phyloP scores from a whole-genome alignment of 2,888 invertebrate genomes.

The Thecophora atra region DNA sequence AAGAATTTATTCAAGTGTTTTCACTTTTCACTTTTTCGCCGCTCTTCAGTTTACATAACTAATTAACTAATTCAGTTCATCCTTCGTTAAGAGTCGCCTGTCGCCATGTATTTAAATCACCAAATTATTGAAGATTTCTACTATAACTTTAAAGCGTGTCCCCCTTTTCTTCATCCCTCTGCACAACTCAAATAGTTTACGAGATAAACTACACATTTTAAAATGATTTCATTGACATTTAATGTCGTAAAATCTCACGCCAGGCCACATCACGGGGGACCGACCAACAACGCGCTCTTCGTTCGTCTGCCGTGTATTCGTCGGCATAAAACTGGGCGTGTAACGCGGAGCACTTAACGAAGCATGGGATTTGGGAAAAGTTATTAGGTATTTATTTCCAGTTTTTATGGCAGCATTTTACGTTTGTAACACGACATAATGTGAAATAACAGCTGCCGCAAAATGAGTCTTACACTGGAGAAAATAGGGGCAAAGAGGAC shows the following conservation, averaged over 20 bases:
- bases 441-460: background rate
- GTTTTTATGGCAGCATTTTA: slow-evolving; percentile 48
- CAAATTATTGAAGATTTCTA: no score
- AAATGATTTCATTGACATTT: slow-evolving; percentile 61
- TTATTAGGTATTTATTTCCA: slow-evolving; percentile 40
- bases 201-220: slow-evolving; percentile 47
- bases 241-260: slow-evolving; percentile 54
- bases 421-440: background rate
- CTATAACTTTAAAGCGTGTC: no score
- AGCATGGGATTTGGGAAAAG: slow-evolving; percentile 52
- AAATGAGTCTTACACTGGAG: background rate
- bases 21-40: no score
- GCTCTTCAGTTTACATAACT: no score
- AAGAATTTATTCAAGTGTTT: no score
- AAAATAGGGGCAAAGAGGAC: background rate
- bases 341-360: slow-evolving; percentile 53
- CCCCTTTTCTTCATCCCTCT: background rate
- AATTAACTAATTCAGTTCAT: no score
- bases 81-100: no score
- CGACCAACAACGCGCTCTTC: background rate
- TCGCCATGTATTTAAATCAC: no score
- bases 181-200: background rate
- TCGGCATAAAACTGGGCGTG: slow-evolving; percentile 12
- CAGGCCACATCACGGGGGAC: background rate
- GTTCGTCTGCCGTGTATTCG: background rate